Evolutionary conservation across 2,113 vertebrate species (phyloP).

Genomic region (Aegithalos caudatus): DNA sequence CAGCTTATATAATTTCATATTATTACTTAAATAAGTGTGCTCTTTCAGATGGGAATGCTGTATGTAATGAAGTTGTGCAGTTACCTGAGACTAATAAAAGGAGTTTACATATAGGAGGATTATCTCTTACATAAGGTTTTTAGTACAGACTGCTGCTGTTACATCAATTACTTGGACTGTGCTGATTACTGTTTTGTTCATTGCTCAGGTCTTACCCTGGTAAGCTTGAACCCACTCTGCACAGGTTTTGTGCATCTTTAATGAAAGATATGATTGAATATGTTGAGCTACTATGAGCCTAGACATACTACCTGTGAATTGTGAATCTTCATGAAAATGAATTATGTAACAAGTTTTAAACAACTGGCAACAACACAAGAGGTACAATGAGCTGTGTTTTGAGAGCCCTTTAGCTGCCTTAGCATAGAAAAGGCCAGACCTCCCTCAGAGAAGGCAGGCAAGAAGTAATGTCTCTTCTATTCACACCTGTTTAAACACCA

Average conservation of each 20-base stretch:
- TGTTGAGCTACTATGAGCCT: background rate
- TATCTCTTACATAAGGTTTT: background rate
- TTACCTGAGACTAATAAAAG: background rate
- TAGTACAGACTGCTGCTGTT: background rate
- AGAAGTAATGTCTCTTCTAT: background rate
- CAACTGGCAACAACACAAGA: background rate
- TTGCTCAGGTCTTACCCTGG: background rate
- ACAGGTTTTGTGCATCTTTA: background rate
- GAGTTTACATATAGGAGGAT: background rate
- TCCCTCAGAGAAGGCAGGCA: background rate
- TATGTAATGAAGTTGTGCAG: background rate
- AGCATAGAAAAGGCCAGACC: background rate
- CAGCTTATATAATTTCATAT: background rate
- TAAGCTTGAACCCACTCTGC: background rate
- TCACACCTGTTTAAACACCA: background rate
- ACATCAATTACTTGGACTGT: background rate
- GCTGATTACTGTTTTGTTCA: background rate
- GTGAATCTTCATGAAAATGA: background rate
- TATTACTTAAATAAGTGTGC: background rate
- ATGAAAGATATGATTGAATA: background rate
- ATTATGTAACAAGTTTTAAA: background rate
- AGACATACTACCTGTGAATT: background rate
- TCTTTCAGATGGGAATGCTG: background rate
- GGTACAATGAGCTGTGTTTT: background rate
- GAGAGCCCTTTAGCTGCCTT: background rate